Base-by-base conservation (phyloP, 2,797 vertebrate genomes). In the Novumbra hubbsi region DNA sequence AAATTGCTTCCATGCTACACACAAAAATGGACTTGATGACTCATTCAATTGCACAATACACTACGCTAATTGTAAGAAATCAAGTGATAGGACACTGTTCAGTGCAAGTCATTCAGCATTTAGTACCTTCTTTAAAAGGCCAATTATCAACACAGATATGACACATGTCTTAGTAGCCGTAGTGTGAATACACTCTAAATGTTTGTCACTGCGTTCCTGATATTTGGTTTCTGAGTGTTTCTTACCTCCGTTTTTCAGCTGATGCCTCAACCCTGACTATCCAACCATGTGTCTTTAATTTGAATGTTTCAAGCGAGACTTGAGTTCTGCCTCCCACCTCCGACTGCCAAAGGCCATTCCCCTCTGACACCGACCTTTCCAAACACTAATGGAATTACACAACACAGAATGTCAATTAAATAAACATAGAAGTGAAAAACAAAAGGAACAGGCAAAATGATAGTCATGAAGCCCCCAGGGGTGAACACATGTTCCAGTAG, bases 341-440 rank as follows among this genome's bases (percentile, higher is more conserved):
- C 70, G 77, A 55, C 75, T 70, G 85, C 88, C 85, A 87, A 81
- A 82, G 85, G 82, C 88, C 85, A 77, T 78, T 87, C 88, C 82
- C 83, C 77, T 87, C 74, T 87, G 87, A 92, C 90, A 88, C 89
- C 88, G 86, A 91, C 88, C 91, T 92, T 91, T 91, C 79, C 82
- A 81, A 79, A 67, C 86, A 83, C 85, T 87, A 91, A 92, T 90
- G 88, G 88, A 91, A 91, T 92, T 88, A 90, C 81, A 75, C 85
- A 79, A 74, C 76, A 78, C 78, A 84, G 85, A 86, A 91, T 90
- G 83, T 84, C 90, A 92, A 91, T 92, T 91, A 91, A 90, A 89
- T 81, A 88, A 91, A 91, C 80, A 87, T 85, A 88, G 82, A 89
- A 78, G 84, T 76, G 83, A 78, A 85, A 86, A 88, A 87, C 78